Conservation (phyloP, 1,140 invertebrate genomes). For the Delia radicum region DNA sequence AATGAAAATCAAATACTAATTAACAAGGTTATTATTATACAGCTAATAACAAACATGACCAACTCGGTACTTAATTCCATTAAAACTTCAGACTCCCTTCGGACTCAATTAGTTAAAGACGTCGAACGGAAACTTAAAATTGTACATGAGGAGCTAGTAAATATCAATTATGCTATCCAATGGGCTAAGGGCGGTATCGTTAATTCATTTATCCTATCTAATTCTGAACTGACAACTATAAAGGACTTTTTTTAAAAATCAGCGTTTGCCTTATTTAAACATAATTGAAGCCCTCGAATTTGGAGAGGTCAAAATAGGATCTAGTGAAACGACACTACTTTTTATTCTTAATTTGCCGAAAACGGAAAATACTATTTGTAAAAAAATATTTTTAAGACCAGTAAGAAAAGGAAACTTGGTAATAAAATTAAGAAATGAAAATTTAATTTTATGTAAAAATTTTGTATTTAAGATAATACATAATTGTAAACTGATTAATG, state of each 20-base stretch:
- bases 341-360: neutral
- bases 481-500: neutral
- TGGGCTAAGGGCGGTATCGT: neutral
- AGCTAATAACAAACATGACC: neutral
- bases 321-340: neutral
- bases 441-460: neutral
- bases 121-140: neutral
- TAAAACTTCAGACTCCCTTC: neutral
- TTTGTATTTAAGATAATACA: neutral
- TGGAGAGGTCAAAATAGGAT: neutral
- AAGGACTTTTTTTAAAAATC: too few relatives aligned
- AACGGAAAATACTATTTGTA: neutral
- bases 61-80: neutral
- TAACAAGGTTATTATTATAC: neutral
- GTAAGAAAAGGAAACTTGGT: too few relatives aligned
- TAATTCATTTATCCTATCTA: too few relatives aligned
- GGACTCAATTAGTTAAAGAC: neutral
- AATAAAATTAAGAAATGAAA: too few relatives aligned
- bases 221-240: too few relatives aligned
- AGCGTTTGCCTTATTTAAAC: too few relatives aligned
- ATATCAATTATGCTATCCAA: neutral
- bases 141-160: neutral
- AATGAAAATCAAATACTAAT: neutral
- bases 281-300: neutral
- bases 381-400: too few relatives aligned